Percentiles rank a stretch among this genome's conserved stretches.
These are phyloP conservation scores for Heterocephalus glaber DNA, from an alignment of 2,113 vertebrate species.

Conservation along the genomic window DNA sequence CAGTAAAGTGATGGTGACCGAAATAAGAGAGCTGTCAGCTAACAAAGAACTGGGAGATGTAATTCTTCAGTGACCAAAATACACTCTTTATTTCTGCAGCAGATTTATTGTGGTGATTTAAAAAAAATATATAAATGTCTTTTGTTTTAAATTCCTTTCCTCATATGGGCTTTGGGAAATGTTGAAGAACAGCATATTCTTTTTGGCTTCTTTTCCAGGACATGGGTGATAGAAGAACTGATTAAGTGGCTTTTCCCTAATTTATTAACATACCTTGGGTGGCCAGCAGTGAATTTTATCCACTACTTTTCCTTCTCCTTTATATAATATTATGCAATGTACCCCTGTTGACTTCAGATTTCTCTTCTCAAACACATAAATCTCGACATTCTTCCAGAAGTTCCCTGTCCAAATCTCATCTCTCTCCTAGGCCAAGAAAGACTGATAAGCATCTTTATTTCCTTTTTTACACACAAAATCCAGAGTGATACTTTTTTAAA, in stretches of 20 bases:
- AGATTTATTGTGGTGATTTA: slow-evolving; percentile 42
- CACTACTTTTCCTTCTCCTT: neutral
- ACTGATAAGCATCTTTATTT: neutral
- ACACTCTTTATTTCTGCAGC: neutral
- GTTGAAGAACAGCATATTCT: slow-evolving; percentile 20
- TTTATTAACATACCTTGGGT: neutral
- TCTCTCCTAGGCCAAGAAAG: neutral
- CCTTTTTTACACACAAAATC: neutral
- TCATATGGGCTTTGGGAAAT: neutral
- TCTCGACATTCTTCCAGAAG: neutral
- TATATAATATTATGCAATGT: neutral
- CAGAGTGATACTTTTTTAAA: neutral
- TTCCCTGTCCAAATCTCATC: neutral
- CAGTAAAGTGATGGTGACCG: neutral
- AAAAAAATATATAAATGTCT: slow-evolving; percentile 45
- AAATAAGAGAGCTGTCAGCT: neutral
- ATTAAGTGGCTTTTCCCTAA: neutral
- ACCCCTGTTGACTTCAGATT: neutral
- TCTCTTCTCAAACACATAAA: neutral
- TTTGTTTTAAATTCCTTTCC: slow-evolving; percentile 47
- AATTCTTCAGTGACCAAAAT: neutral
- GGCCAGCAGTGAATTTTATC: neutral
- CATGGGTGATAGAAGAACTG: neutral
- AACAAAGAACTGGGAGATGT: neutral
- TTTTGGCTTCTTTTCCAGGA: slow-evolving; percentile 32